Evolutionary conservation across 2,113 vertebrate genomes (phyloP).

Genomic region (human (Homo sapiens)): DNA sequence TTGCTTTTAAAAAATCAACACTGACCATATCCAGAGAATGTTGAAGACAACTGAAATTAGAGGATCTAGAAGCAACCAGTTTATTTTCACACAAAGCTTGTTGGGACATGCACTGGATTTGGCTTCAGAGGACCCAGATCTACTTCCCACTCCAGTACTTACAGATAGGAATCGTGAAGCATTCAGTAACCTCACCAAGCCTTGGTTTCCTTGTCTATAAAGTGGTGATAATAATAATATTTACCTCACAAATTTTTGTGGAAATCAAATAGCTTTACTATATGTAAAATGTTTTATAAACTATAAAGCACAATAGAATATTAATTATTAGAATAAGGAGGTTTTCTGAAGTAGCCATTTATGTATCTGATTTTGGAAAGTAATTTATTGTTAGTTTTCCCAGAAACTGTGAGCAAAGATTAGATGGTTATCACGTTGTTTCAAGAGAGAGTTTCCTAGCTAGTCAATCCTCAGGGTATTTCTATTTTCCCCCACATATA

Average conservation of each 20-base stretch:
- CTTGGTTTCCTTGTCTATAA: neutral
- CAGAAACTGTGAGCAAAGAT: slow-evolving; percentile 14
- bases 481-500: neutral
- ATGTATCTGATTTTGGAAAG: slow-evolving; percentile 45
- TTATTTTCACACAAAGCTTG: neutral
- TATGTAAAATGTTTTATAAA: neutral
- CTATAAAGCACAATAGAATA: neutral
- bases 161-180: neutral
- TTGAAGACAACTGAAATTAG: neutral
- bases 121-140: neutral
- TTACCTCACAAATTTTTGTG: neutral
- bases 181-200: neutral
- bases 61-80: neutral
- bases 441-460: neutral
- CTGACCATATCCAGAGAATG: slow-evolving; percentile 52
- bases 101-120: neutral
- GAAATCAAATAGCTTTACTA: neutral
- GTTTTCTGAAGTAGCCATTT: slow-evolving; percentile 10
- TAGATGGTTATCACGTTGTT: neutral
- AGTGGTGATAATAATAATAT: neutral
- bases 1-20: slow-evolving; percentile 73
- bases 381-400: neutral
- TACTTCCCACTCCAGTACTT: neutral
- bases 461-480: neutral
- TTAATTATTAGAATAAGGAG: neutral